Evolutionary conservation across 2,888 invertebrate genomes (phyloP).

Genomic region (Dinocampus coccinellae): DNA sequence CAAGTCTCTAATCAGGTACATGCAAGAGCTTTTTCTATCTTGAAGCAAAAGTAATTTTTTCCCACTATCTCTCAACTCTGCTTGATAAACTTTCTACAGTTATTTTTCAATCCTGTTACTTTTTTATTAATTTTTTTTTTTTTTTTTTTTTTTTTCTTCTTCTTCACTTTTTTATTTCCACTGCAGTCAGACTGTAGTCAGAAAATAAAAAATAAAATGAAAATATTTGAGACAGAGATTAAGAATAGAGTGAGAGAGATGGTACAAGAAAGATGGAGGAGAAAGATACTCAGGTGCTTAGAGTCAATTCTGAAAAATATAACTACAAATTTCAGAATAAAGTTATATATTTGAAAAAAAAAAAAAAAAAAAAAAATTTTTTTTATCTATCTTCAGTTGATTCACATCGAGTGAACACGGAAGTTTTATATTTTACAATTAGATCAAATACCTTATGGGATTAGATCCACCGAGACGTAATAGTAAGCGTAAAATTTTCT

Average conservation of each 20-base stretch:
- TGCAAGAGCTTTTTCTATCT: slow-evolving; percentile 5
- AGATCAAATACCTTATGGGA: not conserved
- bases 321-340: not conserved
- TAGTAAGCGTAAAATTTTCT: not conserved
- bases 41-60: slow-evolving; percentile 1
- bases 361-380: no score
- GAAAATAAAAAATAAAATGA: not conserved
- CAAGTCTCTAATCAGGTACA: slow-evolving; percentile 16
- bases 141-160: not conserved
- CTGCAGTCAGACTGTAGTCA: not conserved
- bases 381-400: not conserved
- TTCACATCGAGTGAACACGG: not conserved
- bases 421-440: not conserved
- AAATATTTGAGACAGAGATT: not conserved
- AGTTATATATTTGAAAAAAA: slow-evolving; percentile 7
- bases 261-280: no score
- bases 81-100: slow-evolving; percentile 23
- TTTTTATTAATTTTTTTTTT: no score
- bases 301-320: not conserved
- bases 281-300: not conserved
- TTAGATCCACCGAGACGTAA: not conserved
- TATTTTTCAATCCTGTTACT: no score
- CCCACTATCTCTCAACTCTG: not conserved
- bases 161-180: not conserved
- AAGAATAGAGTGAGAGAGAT: not conserved